phyloP scores from a whole-genome alignment of 2,797 vertebrate genomes.

The Merluccius polli region DNA sequence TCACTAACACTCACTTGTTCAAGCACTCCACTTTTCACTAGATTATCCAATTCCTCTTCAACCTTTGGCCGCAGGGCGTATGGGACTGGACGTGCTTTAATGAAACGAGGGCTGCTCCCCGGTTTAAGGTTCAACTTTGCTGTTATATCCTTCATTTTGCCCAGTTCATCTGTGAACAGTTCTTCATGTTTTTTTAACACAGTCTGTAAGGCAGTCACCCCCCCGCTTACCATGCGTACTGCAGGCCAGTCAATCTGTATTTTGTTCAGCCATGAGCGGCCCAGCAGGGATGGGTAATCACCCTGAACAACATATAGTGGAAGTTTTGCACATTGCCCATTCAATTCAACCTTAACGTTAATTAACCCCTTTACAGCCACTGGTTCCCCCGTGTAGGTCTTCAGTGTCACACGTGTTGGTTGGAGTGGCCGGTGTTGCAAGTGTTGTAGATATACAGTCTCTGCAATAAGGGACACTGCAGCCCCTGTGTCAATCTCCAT shows the following conservation, averaged over 20 bases:
- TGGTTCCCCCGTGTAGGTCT: too few relatives aligned
- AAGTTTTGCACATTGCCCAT: conserved; percentile 15
- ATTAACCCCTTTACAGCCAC: neutral
- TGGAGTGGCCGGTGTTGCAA: too few relatives aligned
- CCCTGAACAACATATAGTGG: too few relatives aligned
- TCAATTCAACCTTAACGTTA: conserved; percentile 13
- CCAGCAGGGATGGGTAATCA: neutral
- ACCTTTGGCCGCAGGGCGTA: conserved; percentile 7
- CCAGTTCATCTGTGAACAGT: conserved; percentile 8
- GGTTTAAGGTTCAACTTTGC: conserved; percentile 11
- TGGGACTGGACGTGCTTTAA: conserved; percentile 9
- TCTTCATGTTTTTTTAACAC: conserved; percentile 15
- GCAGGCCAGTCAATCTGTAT: conserved; percentile 1
- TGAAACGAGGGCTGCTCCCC: conserved; percentile 10
- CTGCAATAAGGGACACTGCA: too few relatives aligned
- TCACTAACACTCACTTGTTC: neutral
- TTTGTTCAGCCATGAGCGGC: conserved; percentile 9
- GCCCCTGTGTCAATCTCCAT: too few relatives aligned
- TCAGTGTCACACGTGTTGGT: too few relatives aligned
- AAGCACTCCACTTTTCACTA: neutral
- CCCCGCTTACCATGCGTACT: neutral
- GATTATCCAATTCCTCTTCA: conserved; percentile 1
- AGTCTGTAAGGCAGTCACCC: neutral
- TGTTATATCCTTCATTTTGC: conserved; percentile 12
- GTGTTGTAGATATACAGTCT: too few relatives aligned